Conservation (phyloP, 2,888 invertebrate genomes). For the Lasius platythorax region DNA sequence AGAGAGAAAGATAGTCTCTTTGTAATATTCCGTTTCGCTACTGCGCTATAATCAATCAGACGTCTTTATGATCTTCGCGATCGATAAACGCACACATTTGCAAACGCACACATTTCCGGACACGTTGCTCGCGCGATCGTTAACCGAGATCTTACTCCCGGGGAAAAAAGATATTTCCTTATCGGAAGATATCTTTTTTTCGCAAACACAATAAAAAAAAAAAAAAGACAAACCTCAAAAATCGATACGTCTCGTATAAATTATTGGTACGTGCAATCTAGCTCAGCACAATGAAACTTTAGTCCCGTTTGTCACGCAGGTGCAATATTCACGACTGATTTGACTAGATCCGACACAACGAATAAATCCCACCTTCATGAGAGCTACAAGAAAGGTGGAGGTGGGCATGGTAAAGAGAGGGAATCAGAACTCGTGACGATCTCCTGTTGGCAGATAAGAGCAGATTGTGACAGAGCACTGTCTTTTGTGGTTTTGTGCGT, state of each 20-base stretch:
- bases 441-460: constrained; percentile 48
- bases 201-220: too few species aligned
- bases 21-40: not conserved
- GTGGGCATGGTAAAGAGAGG: constrained; percentile 63
- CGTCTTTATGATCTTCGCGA: not conserved
- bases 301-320: constrained; percentile 43
- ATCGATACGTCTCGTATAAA: not conserved
- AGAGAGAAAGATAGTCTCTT: not conserved
- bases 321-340: constrained; percentile 61
- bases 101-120: not conserved
- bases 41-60: not conserved
- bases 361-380: constrained; percentile 71
- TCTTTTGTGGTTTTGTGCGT: constrained; percentile 11
- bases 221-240: constrained; percentile 1
- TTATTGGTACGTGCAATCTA: not conserved
- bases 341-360: constrained; percentile 66
- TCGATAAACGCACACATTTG: not conserved
- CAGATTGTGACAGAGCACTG: constrained; percentile 6
- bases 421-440: constrained; percentile 73
- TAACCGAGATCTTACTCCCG: not conserved
- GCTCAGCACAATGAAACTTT: not conserved
- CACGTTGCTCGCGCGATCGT: not conserved
- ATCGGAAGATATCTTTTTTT: not conserved
- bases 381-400: constrained; percentile 13
- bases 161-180: not conserved